Evolutionary conservation across 2,797 vertebrate species (phyloP).

Genomic region (Thunnus albacares): DNA sequence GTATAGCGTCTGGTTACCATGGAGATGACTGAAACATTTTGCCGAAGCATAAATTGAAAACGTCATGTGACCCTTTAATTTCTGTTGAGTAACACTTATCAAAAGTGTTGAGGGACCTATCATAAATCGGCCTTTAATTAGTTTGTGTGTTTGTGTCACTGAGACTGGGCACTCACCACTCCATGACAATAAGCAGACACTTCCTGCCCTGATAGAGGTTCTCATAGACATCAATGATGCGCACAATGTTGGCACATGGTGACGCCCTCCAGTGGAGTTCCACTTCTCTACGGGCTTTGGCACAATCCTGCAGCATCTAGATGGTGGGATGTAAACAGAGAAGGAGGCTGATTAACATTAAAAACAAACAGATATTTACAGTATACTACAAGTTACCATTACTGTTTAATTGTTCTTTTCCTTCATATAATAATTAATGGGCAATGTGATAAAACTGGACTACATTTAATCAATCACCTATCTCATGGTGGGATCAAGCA

Average conservation of each 20-base stretch:
- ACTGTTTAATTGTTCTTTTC: background rate
- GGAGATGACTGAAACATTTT: no score
- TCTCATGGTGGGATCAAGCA: background rate
- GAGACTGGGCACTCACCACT: conserved; percentile 88
- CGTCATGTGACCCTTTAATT: no score
- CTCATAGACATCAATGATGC: conserved; percentile 96
- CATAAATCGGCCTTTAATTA: no score
- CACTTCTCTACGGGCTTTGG: conserved; percentile 95
- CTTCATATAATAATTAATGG: background rate
- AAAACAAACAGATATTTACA: background rate
- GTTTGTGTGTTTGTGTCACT: conserved; percentile 5
- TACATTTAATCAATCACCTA: background rate
- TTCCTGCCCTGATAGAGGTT: conserved; percentile 95
- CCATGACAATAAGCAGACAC: conserved; percentile 98
- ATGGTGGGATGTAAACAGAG: conserved; percentile 23
- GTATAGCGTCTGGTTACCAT: no score
- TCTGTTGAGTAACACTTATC: no score
- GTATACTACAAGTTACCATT: background rate
- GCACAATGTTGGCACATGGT: conserved; percentile 94
- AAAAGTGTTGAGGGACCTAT: no score
- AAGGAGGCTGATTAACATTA: conserved; percentile 1
- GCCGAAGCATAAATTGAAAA: no score
- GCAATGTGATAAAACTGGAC: background rate
- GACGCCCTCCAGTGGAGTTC: conserved; percentile 97
- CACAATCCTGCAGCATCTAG: conserved; percentile 97